Evolutionary conservation across 2,888 invertebrate species (phyloP).

Genomic region (Parthenolecanium corni): DNA sequence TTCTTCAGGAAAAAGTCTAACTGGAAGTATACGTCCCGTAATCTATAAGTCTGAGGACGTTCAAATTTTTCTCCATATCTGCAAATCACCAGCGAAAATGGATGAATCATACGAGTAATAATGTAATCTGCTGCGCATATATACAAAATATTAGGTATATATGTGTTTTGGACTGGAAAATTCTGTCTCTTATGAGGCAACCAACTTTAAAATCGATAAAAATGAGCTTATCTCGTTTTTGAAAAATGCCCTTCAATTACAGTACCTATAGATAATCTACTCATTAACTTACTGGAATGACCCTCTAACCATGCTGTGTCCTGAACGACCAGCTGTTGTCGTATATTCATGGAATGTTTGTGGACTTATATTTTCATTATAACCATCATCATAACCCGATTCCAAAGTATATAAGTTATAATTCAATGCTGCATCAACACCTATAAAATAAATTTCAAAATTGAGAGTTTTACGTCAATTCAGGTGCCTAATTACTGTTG

Average conservation of each 20-base stretch:
- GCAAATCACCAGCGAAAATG: neutral
- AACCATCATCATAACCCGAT: conserved; percentile 69
- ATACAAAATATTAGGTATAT: no score
- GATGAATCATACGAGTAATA: no score
- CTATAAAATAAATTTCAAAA: neutral
- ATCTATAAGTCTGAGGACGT: neutral
- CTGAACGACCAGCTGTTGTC: conserved; percentile 83
- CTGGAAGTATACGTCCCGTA: neutral
- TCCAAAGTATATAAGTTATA: conserved; percentile 7
- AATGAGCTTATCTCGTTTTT: no score
- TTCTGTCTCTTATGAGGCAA: no score
- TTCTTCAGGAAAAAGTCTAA: neutral
- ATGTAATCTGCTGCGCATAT: no score
- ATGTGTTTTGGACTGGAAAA: no score
- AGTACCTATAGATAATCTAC: no score
- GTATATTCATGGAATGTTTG: conserved; percentile 79
- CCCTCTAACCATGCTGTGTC: conserved; percentile 56
- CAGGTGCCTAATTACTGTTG: neutral
- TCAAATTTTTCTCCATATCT: neutral
- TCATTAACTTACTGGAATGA: neutral
- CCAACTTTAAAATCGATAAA: no score
- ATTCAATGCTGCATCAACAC: neutral
- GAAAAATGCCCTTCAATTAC: no score
- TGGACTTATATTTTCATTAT: conserved; percentile 72
- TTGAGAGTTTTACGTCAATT: neutral